These are phyloP conservation scores for Andrena marginata DNA, from an alignment of 2,888 invertebrate genomes.

Conservation along the genomic window DNA sequence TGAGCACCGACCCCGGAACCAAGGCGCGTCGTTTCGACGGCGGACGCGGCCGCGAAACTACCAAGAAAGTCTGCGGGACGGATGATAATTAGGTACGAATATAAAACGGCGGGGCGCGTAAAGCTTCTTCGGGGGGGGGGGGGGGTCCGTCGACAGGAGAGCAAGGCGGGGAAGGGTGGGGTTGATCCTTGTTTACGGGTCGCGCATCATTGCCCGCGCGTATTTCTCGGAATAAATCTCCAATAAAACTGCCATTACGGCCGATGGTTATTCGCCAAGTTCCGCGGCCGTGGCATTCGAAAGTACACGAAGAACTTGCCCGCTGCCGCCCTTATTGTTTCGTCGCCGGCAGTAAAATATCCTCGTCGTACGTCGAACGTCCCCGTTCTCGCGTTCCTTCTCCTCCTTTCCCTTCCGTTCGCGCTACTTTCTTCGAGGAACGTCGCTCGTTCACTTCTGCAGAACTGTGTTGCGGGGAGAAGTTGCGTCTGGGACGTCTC, in stretches of 20 bases:
- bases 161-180: conserved; percentile 47
- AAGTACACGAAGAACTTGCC: conserved; percentile 70
- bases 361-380: conserved; percentile 46
- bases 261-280: conserved; percentile 81
- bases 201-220: conserved; percentile 79
- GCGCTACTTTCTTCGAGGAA: conserved; percentile 16
- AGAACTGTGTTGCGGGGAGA: conserved; percentile 21
- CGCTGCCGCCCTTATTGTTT: conserved; percentile 67
- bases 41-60: conserved; percentile 34
- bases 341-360: conserved; percentile 68
- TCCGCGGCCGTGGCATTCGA: conserved; percentile 65
- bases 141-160: conserved; percentile 24
- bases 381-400: conserved; percentile 9
- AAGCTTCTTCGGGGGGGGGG: conserved; percentile 60
- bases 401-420: conserved; percentile 49
- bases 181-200: conserved; percentile 80
- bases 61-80: conserved; percentile 33
- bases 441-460: conserved; percentile 25
- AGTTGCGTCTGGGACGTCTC: conserved; percentile 43
- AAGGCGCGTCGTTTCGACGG: conserved; percentile 39
- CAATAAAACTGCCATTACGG: conserved; percentile 81
- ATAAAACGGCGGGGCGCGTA: conserved; percentile 66
- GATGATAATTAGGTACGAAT: conserved; percentile 72
- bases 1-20: conserved; percentile 28
- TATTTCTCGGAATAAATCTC: conserved; percentile 78